Evolutionary conservation across 2,797 vertebrate species (phyloP).

Genomic region (Danio choprae): DNA sequence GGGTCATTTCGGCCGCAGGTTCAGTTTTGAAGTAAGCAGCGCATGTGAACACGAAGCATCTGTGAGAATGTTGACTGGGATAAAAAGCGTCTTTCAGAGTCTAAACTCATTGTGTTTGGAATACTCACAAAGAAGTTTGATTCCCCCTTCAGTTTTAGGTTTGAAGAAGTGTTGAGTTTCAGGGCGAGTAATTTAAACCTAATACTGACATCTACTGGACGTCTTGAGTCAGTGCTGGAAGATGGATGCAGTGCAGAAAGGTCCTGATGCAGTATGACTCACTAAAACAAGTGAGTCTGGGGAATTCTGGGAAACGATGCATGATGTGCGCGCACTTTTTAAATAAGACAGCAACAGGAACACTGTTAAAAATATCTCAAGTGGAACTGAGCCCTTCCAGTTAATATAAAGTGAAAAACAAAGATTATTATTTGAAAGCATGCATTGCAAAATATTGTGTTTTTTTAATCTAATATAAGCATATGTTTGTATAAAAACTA

Average conservation of each 20-base stretch:
- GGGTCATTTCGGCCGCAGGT: neutral
- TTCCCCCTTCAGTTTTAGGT: neutral
- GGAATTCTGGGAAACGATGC: neutral
- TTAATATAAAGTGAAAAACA: neutral
- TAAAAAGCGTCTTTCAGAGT: neutral
- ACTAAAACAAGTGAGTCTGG: neutral
- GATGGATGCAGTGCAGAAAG: neutral
- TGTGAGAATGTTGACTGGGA: neutral
- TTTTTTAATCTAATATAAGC: neutral
- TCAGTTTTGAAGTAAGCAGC: neutral
- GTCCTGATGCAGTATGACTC: constrained; percentile 22
- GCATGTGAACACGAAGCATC: neutral
- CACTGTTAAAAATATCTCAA: neutral
- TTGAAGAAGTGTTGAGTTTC: neutral
- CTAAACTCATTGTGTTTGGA: neutral
- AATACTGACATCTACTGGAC: constrained; percentile 37
- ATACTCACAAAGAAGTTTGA: neutral
- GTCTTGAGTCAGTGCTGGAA: neutral
- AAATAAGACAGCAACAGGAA: neutral
- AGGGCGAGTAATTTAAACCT: neutral
- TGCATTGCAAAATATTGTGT: neutral
- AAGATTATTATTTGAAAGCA: neutral
- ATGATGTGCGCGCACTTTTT: neutral
- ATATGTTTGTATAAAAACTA: neutral
- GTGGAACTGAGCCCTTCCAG: neutral